Percentiles rank a stretch among this genome's conserved stretches.
These are phyloP conservation scores for Cacatua alba DNA, from an alignment of 2,113 vertebrate genomes.

Conservation along the genomic window DNA sequence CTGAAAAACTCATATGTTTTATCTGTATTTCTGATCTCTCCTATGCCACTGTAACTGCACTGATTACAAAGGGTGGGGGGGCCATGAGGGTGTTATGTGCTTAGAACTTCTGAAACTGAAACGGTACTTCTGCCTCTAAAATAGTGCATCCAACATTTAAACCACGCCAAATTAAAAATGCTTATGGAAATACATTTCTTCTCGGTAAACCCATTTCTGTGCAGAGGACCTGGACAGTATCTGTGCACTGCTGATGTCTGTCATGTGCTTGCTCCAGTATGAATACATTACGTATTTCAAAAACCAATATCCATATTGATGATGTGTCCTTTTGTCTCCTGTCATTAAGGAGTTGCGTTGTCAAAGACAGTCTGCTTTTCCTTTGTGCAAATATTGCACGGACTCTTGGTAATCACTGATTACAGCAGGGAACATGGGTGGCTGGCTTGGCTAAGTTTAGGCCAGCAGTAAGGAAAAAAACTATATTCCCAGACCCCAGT, in stretches of 20 bases:
- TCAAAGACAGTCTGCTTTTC: neutral
- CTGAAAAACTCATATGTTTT: neutral
- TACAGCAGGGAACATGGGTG: fast-evolving
- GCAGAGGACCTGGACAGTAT: neutral
- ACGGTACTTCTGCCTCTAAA: neutral
- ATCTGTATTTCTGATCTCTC: neutral
- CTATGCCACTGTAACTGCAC: neutral
- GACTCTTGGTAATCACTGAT: neutral
- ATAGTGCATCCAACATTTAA: neutral
- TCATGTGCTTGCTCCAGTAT: neutral
- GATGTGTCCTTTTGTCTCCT: fast-evolving
- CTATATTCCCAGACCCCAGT: fast-evolving
- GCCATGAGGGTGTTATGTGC: neutral
- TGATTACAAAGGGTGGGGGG: neutral
- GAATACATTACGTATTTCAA: neutral
- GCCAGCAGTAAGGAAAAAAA: neutral
- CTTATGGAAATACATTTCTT: neutral
- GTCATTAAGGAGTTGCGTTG: neutral
- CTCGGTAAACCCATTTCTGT: neutral
- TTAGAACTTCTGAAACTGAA: neutral
- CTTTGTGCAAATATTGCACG: neutral
- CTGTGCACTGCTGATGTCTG: neutral
- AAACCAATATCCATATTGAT: neutral
- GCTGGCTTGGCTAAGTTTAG: neutral
- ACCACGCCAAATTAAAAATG: neutral